Evolutionary conservation across 2,888 invertebrate species (phyloP), one percentile per base, ranked within the genome.

Genomic region (Drosophila antonietae): DNA sequence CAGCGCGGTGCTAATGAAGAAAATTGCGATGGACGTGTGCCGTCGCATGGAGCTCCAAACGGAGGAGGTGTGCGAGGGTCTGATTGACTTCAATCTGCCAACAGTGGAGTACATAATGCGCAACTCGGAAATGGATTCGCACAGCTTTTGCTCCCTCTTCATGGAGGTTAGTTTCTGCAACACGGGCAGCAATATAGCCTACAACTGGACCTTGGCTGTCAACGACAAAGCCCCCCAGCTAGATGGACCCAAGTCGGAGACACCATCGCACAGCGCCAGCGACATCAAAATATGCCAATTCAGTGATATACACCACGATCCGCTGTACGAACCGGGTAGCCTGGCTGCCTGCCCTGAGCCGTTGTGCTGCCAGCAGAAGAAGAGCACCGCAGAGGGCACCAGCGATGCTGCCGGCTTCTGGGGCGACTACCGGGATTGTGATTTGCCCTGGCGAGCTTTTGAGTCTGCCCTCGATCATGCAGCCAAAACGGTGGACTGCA

Each of bases 381-480:
- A 83, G 53, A 66, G 71, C 3, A 55, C 37, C 0, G 52, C 73
- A 2, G 72, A 85, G 59, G 83, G 85, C n/a, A 88, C 89, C 0
- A 73, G 68, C 7, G 78, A 79, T 35, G 92, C 92, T 0, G 97
- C 97, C 0, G 97, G 97, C 0, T 95, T 93, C 81, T 97, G 97
- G 97, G 97, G 97, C 2, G 96, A 96, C 90, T 96, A 96, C 81
- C 94, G 95, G 60, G 93, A 94, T 63, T 98, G 97, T 87, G 97
- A 98, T 91, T 93, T 95, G 1, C 97, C 97, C 0, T 93, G 94
- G 93, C 94, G 95, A 91, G 94, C 96, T 0, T 94, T 96, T 44
- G 94, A 95, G 61, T 95, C 96, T 83, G 94, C 95, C 33, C 93
- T 97, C 72, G 93, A 95, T 15, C 95, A 95, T 61, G 94, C 95